Evolutionary conservation across 2,113 vertebrate species (phyloP).

Genomic region (Callipepla squamata): DNA sequence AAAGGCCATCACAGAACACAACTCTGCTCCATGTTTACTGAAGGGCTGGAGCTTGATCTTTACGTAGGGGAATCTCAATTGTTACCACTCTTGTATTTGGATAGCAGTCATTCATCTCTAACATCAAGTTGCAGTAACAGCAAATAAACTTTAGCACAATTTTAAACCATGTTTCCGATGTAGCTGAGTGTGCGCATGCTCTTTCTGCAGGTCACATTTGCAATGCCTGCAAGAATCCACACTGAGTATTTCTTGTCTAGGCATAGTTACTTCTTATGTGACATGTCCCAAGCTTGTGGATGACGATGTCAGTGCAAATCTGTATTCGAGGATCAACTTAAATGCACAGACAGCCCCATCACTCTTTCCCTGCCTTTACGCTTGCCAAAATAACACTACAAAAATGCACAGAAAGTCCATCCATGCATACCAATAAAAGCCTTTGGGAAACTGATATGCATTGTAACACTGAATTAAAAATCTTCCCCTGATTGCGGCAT

Average conservation of each 20-base stretch:
- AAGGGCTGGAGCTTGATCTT: not conserved
- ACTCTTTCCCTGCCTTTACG: not conserved
- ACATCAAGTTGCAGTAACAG: not conserved
- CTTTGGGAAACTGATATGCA: rapidly evolving
- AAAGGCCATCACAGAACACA: not conserved
- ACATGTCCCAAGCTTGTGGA: not conserved
- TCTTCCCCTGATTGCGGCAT: not conserved
- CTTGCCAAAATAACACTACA: not conserved
- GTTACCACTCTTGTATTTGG: not conserved
- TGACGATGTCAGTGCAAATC: not conserved
- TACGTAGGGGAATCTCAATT: not conserved
- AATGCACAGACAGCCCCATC: not conserved
- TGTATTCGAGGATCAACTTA: not conserved
- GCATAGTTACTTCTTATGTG: not conserved
- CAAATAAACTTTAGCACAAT: not conserved
- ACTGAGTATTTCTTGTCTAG: not conserved
- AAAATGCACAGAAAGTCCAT: not conserved
- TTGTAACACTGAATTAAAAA: not conserved
- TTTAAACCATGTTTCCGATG: not conserved
- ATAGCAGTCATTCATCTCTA: not conserved
- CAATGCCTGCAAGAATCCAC: rapidly evolving
- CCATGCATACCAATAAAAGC: not conserved
- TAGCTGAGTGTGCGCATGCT: not conserved
- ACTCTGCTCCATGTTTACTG: not conserved
- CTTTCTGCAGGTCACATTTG: not conserved